Base-by-base conservation (phyloP, 2,797 vertebrate species). In the Gymnothorax javanicus region DNA sequence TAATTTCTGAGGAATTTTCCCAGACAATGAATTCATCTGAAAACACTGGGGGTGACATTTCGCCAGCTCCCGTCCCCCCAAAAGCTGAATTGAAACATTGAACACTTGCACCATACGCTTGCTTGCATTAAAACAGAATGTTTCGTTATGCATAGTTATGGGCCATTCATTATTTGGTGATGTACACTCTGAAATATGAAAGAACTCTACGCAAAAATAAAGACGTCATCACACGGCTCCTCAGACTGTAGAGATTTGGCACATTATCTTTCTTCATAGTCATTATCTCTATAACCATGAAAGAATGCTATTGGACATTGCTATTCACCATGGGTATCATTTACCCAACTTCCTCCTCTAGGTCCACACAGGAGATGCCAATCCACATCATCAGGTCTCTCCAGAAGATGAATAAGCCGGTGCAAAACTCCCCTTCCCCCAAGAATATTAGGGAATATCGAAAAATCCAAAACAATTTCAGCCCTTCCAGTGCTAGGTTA, bases 231-330 rank as follows among this genome's bases (percentile, higher is more conserved):
- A 82, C 82, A 62, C 64, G 69, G 56, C 67, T 69, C 43, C 64
- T 84, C 50, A 86, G 84, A 62, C 86, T 84, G 84, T 75, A 57
- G 75, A 84, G 20, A 79, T 87, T 87, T 87, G 86, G 86, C 86
- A 87, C 86, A 79, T 75, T 33, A 15, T 25, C 23, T 50, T 57
- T 64, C 7, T 60, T 87, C 86, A 43, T 62, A 50, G 27, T 83
- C 82, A 33, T 59, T 56, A 87, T 84, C 79, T 77, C 75, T 84
- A 79, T 17, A 84, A 75, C 77, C 60, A 59, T 23, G 56, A 12
- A 87, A 58, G 58, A 81, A 83, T 62, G 27, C 77, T 87, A 84
- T 23, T 57, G 58, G 12, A 27, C 54, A 73, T n/a, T 71, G 23
- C 73, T 73, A 67, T 85, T n/a, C 27, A 73, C 52, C 27, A 79